Evolutionary conservation across 2,888 invertebrate species (phyloP).

Genomic region (Artemia sinica): DNA sequence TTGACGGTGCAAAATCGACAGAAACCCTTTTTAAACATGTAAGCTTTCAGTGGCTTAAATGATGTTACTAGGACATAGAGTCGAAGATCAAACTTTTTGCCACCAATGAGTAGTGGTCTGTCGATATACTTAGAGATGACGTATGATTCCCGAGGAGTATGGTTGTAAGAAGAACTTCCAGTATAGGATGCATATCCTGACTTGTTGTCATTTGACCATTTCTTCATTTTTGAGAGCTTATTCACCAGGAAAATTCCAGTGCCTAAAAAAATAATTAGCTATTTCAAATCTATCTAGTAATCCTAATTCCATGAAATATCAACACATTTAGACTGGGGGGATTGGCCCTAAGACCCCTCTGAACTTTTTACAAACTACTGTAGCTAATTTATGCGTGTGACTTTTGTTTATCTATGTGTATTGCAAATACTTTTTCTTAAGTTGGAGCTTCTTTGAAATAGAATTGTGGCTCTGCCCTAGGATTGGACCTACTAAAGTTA

Average conservation of each 20-base stretch:
- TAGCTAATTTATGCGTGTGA: too few relatives aligned
- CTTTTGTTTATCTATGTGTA: too few relatives aligned
- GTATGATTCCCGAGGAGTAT: conserved; percentile 57
- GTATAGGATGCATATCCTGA: neutral
- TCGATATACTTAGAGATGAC: conserved; percentile 75
- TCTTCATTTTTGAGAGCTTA: conserved; percentile 35
- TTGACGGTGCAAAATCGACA: conserved; percentile 91
- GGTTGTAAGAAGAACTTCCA: conserved; percentile 67
- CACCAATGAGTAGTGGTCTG: conserved; percentile 81
- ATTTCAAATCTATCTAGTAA: too few relatives aligned
- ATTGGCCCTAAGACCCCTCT: too few relatives aligned
- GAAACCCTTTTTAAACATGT: conserved; percentile 78
- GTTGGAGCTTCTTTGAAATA: too few relatives aligned
- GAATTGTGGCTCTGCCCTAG: too few relatives aligned
- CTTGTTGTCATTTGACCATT: conserved; percentile 20
- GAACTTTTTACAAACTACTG: too few relatives aligned
- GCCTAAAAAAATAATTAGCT: conserved; percentile 33
- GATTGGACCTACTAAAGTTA: too few relatives aligned
- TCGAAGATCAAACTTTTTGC: conserved; percentile 85
- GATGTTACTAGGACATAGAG: conserved; percentile 83
- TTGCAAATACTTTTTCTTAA: too few relatives aligned
- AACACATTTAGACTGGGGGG: too few relatives aligned
- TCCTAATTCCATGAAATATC: too few relatives aligned
- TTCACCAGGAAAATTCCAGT: conserved; percentile 91
- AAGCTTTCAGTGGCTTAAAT: conserved; percentile 79